phyloP scores from a whole-genome alignment of 2,797 vertebrate species.

The Catamblyrhynchus diadema region DNA sequence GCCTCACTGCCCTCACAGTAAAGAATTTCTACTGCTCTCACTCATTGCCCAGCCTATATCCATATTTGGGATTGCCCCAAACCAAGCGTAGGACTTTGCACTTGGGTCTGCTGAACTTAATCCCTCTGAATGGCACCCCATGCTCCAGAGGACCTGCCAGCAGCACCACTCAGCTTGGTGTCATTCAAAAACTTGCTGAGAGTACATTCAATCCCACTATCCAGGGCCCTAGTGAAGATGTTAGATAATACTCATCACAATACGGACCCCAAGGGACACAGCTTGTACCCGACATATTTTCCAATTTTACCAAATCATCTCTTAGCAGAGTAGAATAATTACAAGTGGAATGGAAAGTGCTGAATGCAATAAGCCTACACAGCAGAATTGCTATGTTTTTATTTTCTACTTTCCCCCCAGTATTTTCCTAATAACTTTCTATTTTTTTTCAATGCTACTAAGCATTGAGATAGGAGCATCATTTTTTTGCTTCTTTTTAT shows the following conservation, averaged over 20 bases:
- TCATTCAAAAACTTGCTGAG: accelerated
- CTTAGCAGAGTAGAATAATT: not conserved
- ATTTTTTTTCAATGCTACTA: not conserved
- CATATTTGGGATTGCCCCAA: not conserved
- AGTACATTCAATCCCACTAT: not conserved
- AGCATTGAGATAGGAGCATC: not conserved
- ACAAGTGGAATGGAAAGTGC: not conserved
- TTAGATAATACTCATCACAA: not conserved
- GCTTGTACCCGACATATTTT: not conserved
- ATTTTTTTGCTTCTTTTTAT: not conserved
- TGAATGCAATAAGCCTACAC: not conserved
- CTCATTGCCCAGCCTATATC: not conserved
- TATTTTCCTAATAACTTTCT: not conserved
- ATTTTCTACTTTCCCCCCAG: not conserved
- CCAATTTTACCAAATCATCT: not conserved
- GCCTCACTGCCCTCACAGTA: not conserved
- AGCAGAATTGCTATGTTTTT: not conserved
- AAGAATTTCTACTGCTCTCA: not conserved
- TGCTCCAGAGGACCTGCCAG: not conserved
- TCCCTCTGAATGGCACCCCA: not conserved
- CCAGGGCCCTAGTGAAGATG: accelerated
- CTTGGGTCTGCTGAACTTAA: too few species aligned
- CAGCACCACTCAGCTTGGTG: not conserved
- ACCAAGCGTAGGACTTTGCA: too few species aligned
- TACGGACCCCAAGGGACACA: accelerated